These are phyloP conservation scores for Phylloscopus trochilus DNA, from an alignment of 2,113 vertebrate genomes.

Conservation along the genomic window DNA sequence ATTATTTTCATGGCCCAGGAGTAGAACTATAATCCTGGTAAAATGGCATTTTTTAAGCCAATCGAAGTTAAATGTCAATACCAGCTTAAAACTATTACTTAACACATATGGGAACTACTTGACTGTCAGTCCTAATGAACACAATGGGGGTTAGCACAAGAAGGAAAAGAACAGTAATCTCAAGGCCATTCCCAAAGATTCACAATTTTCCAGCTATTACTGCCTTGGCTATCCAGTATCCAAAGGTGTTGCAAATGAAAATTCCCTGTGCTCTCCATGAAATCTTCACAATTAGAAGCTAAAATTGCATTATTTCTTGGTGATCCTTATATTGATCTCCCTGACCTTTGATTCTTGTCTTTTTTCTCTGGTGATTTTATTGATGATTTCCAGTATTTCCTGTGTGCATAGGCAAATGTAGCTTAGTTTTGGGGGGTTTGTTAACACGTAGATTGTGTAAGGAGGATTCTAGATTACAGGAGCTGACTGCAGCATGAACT, in stretches of 20 bases:
- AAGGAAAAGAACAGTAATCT: background rate
- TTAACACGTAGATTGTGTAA: background rate
- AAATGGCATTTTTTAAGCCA: conserved; percentile 26
- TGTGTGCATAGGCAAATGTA: background rate
- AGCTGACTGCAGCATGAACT: background rate
- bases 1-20: background rate
- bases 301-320: background rate
- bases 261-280: background rate
- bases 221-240: background rate
- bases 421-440: background rate
- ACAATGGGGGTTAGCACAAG: background rate
- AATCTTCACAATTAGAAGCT: background rate
- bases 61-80: conserved; percentile 41
- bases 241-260: background rate
- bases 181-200: background rate
- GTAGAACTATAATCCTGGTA: conserved; percentile 29
- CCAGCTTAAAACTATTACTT: conserved; percentile 36
- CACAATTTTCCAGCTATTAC: background rate
- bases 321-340: background rate
- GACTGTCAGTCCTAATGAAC: background rate
- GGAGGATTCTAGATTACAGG: background rate
- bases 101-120: background rate
- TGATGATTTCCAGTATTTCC: background rate
- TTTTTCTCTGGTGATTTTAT: background rate
- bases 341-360: background rate